phyloP scores from a whole-genome alignment of 2,797 vertebrate species.

The Peromyscus nudipes region DNA sequence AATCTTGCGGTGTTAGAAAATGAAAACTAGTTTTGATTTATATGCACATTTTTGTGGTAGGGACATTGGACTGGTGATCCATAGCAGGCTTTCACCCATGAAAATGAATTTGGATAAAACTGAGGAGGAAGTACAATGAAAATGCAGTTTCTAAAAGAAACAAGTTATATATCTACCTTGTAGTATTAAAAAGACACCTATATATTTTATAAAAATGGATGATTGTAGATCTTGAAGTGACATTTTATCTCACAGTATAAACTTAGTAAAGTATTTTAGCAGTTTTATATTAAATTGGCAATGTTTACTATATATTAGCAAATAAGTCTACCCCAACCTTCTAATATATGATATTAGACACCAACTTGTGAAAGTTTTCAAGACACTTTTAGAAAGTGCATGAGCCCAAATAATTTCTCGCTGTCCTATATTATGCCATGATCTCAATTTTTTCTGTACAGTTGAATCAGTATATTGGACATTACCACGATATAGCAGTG shows the following conservation, averaged over 20 bases:
- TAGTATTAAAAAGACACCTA: background rate
- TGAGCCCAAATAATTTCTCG: background rate
- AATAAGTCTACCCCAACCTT: background rate
- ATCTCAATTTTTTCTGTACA: background rate
- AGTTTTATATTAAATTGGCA: background rate
- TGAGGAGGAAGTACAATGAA: background rate
- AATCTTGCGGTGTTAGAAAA: background rate
- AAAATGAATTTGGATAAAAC: slow-evolving; percentile 2
- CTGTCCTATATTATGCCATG: background rate
- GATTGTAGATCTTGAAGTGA: background rate
- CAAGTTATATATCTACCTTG: background rate
- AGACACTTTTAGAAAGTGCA: background rate
- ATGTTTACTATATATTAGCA: slow-evolving; percentile 27
- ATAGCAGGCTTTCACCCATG: background rate
- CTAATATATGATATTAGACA: background rate
- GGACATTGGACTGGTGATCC: background rate
- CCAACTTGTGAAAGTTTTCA: background rate
- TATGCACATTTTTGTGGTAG: background rate
- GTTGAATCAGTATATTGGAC: background rate
- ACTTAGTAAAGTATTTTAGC: background rate
- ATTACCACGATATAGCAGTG: background rate
- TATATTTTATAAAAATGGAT: slow-evolving; percentile 29
- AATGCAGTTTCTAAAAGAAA: background rate
- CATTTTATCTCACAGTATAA: background rate
- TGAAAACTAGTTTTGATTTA: slow-evolving; percentile 25